Base-by-base conservation (phyloP, 2,888 invertebrate species). In the Mythimna vitellina region DNA sequence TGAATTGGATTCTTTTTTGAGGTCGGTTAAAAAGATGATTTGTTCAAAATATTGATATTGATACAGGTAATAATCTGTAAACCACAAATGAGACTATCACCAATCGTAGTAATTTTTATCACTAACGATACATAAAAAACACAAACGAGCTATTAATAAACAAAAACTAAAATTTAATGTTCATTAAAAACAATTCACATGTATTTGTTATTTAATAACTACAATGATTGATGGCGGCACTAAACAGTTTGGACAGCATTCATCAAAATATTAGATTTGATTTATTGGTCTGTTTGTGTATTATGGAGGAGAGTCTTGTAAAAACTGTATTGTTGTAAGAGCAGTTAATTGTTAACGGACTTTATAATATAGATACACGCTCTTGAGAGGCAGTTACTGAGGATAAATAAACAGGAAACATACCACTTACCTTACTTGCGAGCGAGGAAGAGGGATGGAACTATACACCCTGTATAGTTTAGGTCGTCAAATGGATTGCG, bases 221-320 rank as follows among this genome's bases (percentile, higher is more conserved):
- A 35, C 12, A 5, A 56, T 70, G 82, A 80, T 73, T 80, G 73
- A 80, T 80, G 69, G 20, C 1, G 25, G n/a, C 9, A 65, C 82
- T 70, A 82, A 80, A 65, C 17, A 57, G 68, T 61, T 56, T 7
- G 8, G 81, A 70, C 67, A 81, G 70, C 64, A 54, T 66, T 70
- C 66, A 54, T 65, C 62, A 63, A 61, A 70, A 70, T 78, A 46
- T 66, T 57, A 3, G 9, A 46, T 22, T 61, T 81, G 81, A 81
- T 79, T 81, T 67, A 79, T 79, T 70, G 25, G 9, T 25, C 1
- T 70, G 57, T 65, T 74, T 73, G 25, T 64, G 12, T 51, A 10
- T 57, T 57, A 10, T 61, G 14, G 53, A 73, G 63, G 38, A 56
- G 25, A 60, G 35, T 46, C 49, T 67, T 56, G 12, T 68, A 54